Percentiles rank a stretch among this genome's conserved stretches.
Evolutionary conservation across 2,113 vertebrate species (phyloP).

Genomic region (Parus major): DNA sequence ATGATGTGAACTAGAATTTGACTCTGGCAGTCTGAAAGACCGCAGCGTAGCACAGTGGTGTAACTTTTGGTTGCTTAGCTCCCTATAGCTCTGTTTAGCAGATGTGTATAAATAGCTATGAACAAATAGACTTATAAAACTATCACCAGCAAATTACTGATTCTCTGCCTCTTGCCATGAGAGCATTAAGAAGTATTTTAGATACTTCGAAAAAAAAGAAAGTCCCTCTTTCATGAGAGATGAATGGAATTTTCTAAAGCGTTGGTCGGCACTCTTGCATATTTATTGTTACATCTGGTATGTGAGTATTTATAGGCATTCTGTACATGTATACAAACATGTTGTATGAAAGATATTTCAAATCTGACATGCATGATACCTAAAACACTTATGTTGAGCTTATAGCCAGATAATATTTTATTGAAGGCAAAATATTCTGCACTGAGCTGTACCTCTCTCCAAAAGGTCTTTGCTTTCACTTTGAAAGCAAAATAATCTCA

Average conservation of each 20-base stretch:
- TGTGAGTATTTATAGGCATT: neutral
- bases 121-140: neutral
- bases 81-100: neutral
- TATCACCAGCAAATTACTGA: neutral
- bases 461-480: neutral
- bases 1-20: neutral
- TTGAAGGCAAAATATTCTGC: neutral
- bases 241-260: neutral
- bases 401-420: neutral
- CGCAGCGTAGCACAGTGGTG: fast-evolving
- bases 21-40: neutral
- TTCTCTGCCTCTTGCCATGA: neutral
- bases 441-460: neutral
- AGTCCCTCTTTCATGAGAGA: neutral
- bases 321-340: neutral
- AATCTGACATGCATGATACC: neutral
- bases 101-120: neutral
- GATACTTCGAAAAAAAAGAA: neutral
- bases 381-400: neutral
- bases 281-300: neutral
- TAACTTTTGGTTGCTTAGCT: neutral
- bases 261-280: neutral
- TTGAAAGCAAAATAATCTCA: neutral
- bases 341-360: neutral
- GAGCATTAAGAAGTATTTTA: neutral